Conservation (phyloP, 2,113 vertebrate species). For the Cynoglossus semilaevis region DNA sequence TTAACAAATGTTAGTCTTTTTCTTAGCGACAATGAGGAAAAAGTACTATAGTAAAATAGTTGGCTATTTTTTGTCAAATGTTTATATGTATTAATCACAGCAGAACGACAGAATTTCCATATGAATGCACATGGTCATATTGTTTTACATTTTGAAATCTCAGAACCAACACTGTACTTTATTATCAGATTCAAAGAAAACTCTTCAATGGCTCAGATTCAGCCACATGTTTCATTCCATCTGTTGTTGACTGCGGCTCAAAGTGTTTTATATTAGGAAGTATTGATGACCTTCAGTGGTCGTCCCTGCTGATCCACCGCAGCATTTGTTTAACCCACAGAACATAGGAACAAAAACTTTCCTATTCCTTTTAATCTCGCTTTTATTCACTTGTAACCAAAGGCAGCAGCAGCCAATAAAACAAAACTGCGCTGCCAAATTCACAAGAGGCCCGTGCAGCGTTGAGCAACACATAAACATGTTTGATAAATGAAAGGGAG, state of each 20-base stretch:
- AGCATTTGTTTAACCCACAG: neutral
- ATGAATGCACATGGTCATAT: too few species aligned
- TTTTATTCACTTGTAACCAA: conserved; percentile 1
- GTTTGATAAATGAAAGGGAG: conserved; percentile 16
- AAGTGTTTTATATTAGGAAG: neutral
- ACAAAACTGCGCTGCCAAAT: conserved; percentile 2
- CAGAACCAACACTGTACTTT: too few species aligned
- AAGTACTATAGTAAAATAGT: too few species aligned
- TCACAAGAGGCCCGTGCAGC: neutral
- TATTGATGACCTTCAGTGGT: neutral
- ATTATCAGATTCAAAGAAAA: too few species aligned
- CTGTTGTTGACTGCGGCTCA: neutral
- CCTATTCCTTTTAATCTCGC: neutral
- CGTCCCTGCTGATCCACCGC: neutral
- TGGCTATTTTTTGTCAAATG: too few species aligned
- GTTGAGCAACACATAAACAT: conserved; percentile 16
- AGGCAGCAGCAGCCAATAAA: conserved; percentile 1
- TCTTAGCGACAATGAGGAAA: too few species aligned
- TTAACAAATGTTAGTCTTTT: too few species aligned
- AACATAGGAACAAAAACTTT: neutral
- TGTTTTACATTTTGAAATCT: too few species aligned
- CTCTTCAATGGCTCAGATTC: too few species aligned
- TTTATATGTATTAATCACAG: too few species aligned
- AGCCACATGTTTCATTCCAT: too few species aligned
- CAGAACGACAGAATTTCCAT: too few species aligned